Conservation (phyloP, 2,888 invertebrate genomes). For the Limnephilus auricula region DNA sequence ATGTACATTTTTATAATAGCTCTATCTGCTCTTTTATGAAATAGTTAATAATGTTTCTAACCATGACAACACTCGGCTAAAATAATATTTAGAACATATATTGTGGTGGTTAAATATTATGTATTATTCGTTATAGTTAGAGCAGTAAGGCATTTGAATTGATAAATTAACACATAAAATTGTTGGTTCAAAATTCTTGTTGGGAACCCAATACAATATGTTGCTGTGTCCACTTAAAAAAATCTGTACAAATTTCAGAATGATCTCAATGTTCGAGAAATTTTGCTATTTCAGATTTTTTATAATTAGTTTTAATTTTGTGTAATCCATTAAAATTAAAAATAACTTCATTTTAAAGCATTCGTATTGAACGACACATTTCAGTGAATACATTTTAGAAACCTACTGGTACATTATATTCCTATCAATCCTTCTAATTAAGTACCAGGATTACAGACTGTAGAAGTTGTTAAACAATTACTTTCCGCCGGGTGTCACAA, state of each 20-base stretch:
- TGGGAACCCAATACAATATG: too few species aligned
- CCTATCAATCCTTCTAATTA: not conserved
- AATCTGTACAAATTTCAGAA: not conserved
- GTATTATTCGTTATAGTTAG: too few species aligned
- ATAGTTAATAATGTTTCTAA: not conserved
- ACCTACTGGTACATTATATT: not conserved
- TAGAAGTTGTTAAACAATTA: constrained; percentile 48
- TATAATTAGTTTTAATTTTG: not conserved
- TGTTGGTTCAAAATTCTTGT: too few species aligned
- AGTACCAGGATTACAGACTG: constrained; percentile 18
- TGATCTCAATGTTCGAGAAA: not conserved
- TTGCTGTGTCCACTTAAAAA: too few species aligned
- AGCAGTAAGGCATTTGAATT: too few species aligned
- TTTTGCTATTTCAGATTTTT: not conserved
- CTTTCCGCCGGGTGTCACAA: constrained; percentile 46
- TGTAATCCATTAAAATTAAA: not conserved
- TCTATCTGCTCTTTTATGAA: not conserved
- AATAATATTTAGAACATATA: too few species aligned
- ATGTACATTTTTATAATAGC: not conserved
- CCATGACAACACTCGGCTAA: too few species aligned
- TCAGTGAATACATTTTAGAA: not conserved
- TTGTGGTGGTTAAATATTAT: too few species aligned
- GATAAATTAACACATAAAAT: too few species aligned
- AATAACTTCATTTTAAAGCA: not conserved
- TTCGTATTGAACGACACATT: not conserved